A percentile compares a stretch with the other conserved stretches of the same genome.
Evolutionary conservation across 2,797 vertebrate genomes (phyloP).

Genomic region (Onychomys leucogaster): DNA sequence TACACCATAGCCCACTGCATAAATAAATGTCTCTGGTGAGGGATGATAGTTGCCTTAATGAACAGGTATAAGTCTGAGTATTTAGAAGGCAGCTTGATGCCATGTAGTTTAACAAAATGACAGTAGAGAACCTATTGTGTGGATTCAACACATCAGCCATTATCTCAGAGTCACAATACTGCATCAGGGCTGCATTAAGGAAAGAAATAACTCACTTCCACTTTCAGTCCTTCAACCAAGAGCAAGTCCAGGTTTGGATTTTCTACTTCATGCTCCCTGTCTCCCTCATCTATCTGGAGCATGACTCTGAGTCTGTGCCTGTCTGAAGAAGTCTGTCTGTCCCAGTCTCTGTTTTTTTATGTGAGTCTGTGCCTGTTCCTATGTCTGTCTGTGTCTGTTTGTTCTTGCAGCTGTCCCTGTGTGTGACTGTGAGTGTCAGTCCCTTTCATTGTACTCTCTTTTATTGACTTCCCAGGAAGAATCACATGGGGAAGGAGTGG

Average conservation of each 20-base stretch:
- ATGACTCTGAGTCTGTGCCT: too few relatives aligned
- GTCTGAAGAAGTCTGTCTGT: too few relatives aligned
- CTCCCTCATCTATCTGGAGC: neutral
- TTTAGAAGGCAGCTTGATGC: neutral
- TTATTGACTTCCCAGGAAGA: too few relatives aligned
- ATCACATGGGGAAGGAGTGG: too few relatives aligned
- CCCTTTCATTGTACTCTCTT: too few relatives aligned
- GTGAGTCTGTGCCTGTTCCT: too few relatives aligned
- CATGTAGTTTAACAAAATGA: neutral
- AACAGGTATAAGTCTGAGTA: neutral
- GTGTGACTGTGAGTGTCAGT: too few relatives aligned
- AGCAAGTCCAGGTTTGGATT: too few relatives aligned
- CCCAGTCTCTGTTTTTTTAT: too few relatives aligned
- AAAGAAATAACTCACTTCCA: neutral
- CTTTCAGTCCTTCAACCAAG: neutral
- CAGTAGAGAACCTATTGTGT: neutral
- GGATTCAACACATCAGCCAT: neutral
- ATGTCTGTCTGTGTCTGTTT: too few relatives aligned
- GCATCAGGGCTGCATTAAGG: neutral
- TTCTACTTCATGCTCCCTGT: neutral
- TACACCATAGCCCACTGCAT: neutral
- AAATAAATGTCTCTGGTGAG: neutral
- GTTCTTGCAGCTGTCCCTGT: too few relatives aligned
- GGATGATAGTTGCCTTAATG: neutral
- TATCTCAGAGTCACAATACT: neutral